phyloP scores from a whole-genome alignment of 2,888 invertebrate genomes.

The Tetranychus piercei region DNA sequence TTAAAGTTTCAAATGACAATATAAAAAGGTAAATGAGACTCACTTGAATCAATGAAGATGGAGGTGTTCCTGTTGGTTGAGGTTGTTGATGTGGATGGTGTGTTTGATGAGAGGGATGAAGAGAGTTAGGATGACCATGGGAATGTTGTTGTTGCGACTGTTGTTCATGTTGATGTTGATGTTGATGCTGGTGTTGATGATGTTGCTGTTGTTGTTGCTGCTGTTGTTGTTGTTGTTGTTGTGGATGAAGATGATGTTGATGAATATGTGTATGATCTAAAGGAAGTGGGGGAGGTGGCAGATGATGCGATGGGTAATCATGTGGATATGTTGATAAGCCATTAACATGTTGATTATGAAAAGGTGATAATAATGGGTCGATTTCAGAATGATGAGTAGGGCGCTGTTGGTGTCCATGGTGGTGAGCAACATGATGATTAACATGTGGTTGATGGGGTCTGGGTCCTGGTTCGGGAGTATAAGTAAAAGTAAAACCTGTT shows the following conservation, averaged over 20 bases:
- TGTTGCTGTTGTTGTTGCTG: background rate
- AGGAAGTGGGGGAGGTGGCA: background rate
- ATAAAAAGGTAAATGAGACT: background rate
- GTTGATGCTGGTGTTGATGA: background rate
- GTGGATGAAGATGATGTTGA: background rate
- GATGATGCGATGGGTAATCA: background rate
- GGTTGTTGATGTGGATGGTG: background rate
- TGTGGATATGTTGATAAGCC: background rate
- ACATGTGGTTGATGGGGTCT: background rate
- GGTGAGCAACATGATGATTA: background rate
- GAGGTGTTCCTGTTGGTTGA: background rate
- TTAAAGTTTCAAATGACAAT: background rate
- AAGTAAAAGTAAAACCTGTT: conserved; percentile 96
- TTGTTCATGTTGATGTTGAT: background rate
- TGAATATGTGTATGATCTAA: background rate
- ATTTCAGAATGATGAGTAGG: background rate
- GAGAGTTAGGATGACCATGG: background rate
- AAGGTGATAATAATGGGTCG: background rate
- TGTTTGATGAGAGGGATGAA: background rate
- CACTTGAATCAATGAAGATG: background rate
- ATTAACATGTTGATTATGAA: background rate
- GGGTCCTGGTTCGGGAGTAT: conserved; percentile 79
- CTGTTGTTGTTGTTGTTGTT: background rate
- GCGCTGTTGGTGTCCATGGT: background rate
- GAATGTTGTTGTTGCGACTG: background rate